Percentiles rank a stretch among this genome's conserved stretches.
These are phyloP conservation scores for Bombus confusus DNA, from an alignment of 1,140 invertebrate genomes.

Conservation along the genomic window DNA sequence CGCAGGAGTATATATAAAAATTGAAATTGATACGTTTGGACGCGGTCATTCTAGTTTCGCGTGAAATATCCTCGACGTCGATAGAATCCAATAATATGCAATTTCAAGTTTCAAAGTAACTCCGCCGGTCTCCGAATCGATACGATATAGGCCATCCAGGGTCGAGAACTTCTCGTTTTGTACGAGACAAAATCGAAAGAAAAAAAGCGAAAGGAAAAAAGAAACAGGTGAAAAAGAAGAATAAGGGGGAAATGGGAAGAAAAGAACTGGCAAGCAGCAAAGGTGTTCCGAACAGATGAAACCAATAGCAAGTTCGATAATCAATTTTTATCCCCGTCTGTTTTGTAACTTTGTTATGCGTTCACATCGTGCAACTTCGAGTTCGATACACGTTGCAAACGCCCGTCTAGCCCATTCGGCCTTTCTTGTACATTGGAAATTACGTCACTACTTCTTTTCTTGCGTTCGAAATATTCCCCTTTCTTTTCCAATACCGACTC, in stretches of 20 bases:
- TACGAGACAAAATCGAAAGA: neutral
- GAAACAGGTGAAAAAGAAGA: neutral
- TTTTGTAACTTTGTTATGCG: conserved; percentile 46
- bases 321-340: conserved; percentile 41
- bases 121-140: conserved; percentile 24
- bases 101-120: conserved; percentile 51
- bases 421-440: conserved; percentile 21
- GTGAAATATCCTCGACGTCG: conserved; percentile 38
- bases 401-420: neutral
- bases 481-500: neutral
- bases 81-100: conserved; percentile 58
- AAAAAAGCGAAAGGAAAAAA: neutral
- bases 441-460: neutral
- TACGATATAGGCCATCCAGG: conserved; percentile 14
- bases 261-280: conserved; percentile 6
- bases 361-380: conserved; percentile 2
- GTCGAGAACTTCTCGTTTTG: conserved; percentile 19
- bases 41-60: conserved; percentile 34
- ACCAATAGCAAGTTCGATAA: conserved; percentile 43
- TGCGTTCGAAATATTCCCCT: neutral
- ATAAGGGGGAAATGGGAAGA: neutral
- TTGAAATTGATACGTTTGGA: conserved; percentile 34
- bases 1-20: neutral
- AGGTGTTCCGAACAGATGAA: conserved; percentile 35
- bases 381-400: neutral